Conservation (phyloP, 2,113 vertebrate species). For the Rattus rattus region DNA sequence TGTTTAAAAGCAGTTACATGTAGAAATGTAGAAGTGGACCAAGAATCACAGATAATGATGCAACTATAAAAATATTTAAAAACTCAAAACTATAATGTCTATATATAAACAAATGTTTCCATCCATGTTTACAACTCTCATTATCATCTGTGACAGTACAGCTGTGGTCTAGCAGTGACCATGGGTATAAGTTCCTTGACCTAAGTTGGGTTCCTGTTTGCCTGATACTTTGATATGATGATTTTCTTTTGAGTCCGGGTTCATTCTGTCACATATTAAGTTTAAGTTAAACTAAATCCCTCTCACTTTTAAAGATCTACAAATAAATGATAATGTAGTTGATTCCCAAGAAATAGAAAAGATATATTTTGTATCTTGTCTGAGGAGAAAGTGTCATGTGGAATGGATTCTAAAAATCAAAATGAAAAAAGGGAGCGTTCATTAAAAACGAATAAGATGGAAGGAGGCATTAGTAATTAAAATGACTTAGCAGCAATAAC, state of each 20-base stretch:
- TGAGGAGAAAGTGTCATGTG: neutral
- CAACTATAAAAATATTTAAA: neutral
- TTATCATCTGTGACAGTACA: neutral
- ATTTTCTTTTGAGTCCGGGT: neutral
- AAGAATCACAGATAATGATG: neutral
- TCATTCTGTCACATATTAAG: neutral
- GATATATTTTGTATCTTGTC: neutral
- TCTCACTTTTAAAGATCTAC: neutral
- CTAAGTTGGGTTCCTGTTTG: fast-evolving
- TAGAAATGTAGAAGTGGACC: neutral
- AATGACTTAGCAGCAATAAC: neutral
- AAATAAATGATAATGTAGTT: conserved; percentile 23
- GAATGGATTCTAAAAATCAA: neutral
- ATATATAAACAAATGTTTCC: neutral
- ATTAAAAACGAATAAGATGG: conserved; percentile 20
- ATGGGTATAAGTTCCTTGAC: fast-evolving
- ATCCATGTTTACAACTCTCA: neutral
- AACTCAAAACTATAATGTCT: neutral
- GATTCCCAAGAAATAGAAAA: conserved; percentile 13
- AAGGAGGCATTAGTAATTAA: conserved; percentile 46
- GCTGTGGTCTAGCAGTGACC: neutral
- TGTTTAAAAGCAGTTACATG: neutral
- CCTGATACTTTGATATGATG: neutral
- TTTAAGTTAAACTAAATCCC: neutral
- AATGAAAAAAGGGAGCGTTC: neutral